These are phyloP conservation scores for Hydrophis major DNA, from an alignment of 2,797 vertebrate species.

Conservation along the genomic window DNA sequence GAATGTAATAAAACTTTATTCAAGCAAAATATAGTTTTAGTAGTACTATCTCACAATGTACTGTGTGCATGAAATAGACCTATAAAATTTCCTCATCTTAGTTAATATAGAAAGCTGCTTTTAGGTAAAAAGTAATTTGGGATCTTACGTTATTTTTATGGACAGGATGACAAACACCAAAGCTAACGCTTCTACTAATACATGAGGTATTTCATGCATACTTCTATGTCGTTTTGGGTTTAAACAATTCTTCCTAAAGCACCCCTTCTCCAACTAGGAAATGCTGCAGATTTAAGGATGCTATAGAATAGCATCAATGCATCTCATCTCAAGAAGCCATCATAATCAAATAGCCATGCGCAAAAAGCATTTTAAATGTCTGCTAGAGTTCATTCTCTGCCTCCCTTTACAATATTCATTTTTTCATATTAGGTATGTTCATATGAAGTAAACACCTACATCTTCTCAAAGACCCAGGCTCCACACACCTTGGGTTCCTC, in stretches of 20 bases:
- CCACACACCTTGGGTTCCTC: not conserved
- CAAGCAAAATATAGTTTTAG: constrained; percentile 3
- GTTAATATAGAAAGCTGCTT: constrained; percentile 25
- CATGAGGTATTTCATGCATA: not conserved
- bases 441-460: not conserved
- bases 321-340: not conserved
- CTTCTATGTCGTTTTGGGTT: not conserved
- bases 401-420: not conserved
- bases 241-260: not conserved
- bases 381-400: not conserved
- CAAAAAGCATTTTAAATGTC: not conserved
- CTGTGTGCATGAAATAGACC: not conserved
- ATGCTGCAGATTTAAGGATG: not conserved
- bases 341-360: not conserved
- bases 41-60: constrained; percentile 2
- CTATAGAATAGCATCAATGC: not conserved
- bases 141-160: constrained; percentile 10
- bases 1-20: constrained; percentile 25
- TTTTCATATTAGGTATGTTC: constrained; percentile 26
- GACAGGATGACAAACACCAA: not conserved
- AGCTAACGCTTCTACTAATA: not conserved
- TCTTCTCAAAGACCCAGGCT: not conserved
- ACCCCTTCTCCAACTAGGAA: not conserved
- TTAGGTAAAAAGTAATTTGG: constrained; percentile 27
- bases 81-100: not conserved